These are phyloP conservation scores for Coregonus ussuriensis DNA, from an alignment of 2,797 vertebrate species.

Conservation along the genomic window DNA sequence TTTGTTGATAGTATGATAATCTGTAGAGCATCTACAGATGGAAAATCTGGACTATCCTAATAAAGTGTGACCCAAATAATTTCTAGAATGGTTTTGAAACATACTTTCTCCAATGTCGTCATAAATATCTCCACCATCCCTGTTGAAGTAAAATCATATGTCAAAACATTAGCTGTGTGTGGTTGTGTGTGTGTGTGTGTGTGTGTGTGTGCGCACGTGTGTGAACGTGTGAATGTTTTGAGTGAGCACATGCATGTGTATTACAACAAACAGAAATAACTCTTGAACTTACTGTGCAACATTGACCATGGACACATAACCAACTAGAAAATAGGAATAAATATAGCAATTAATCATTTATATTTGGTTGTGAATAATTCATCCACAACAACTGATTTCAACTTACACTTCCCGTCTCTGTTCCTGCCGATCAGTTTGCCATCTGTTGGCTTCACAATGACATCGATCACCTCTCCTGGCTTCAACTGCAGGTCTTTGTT, in stretches of 20 bases:
- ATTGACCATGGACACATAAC: constrained; percentile 75
- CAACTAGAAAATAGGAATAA: constrained; percentile 73
- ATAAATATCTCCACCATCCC: constrained; percentile 74
- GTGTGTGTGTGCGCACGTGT: background rate
- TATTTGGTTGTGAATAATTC: background rate
- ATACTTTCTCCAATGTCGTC: constrained; percentile 78
- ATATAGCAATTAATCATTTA: constrained; percentile 8
- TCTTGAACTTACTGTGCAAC: constrained; percentile 75
- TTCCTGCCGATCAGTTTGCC: constrained; percentile 80
- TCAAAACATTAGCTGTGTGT: constrained; percentile 4
- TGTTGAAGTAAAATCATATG: constrained; percentile 43
- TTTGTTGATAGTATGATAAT: too few relatives aligned
- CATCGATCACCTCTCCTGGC: constrained; percentile 74
- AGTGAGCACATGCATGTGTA: background rate
- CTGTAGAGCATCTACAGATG: too few relatives aligned
- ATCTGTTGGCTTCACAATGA: constrained; percentile 74
- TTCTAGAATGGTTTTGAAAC: constrained; percentile 33
- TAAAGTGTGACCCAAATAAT: background rate
- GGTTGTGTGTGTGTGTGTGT: background rate
- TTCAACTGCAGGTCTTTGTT: constrained; percentile 75
- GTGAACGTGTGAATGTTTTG: background rate
- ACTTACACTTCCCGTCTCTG: constrained; percentile 83
- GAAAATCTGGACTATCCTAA: too few relatives aligned
- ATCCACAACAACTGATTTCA: background rate
- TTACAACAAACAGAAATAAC: background rate